Evolutionary conservation across 2,888 invertebrate genomes (phyloP).

Genomic region (Philopedon plagiatum): DNA sequence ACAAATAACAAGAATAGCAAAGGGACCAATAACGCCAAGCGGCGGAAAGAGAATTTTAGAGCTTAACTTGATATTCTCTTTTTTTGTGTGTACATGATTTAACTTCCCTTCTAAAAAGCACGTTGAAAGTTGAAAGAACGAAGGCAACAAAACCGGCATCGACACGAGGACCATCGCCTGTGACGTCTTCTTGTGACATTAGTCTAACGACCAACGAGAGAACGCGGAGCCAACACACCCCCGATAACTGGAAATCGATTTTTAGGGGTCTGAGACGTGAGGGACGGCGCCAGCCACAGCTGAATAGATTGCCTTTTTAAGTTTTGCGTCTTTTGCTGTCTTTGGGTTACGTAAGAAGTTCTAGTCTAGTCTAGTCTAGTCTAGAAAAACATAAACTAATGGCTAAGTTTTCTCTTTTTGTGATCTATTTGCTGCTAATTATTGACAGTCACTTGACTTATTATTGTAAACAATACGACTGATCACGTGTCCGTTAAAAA

Average conservation of each 20-base stretch:
- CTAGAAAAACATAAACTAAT: too few relatives aligned
- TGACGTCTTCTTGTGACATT: conserved; percentile 13
- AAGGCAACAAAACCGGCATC: not conserved
- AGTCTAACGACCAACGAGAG: not conserved
- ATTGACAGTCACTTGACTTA: too few relatives aligned
- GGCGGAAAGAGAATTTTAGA: too few relatives aligned
- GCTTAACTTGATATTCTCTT: too few relatives aligned
- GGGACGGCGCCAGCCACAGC: not conserved
- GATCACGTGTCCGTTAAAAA: too few relatives aligned
- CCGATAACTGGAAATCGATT: conserved; percentile 1
- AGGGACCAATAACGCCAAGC: too few relatives aligned
- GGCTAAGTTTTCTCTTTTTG: too few relatives aligned
- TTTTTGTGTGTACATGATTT: not conserved
- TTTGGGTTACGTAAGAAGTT: not conserved
- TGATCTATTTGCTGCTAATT: too few relatives aligned
- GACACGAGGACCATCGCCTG: not conserved
- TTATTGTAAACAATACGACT: too few relatives aligned
- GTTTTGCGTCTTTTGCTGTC: not conserved
- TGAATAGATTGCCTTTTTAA: not conserved
- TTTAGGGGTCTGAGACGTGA: conserved; percentile 1
- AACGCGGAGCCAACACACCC: conserved; percentile 1
- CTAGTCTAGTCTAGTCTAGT: too few relatives aligned
- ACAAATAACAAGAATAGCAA: too few relatives aligned
- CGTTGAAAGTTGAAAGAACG: not conserved
- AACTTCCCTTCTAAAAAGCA: not conserved